phyloP scores from a whole-genome alignment of 2,888 invertebrate species.

The Sceliomorpha sp. region DNA sequence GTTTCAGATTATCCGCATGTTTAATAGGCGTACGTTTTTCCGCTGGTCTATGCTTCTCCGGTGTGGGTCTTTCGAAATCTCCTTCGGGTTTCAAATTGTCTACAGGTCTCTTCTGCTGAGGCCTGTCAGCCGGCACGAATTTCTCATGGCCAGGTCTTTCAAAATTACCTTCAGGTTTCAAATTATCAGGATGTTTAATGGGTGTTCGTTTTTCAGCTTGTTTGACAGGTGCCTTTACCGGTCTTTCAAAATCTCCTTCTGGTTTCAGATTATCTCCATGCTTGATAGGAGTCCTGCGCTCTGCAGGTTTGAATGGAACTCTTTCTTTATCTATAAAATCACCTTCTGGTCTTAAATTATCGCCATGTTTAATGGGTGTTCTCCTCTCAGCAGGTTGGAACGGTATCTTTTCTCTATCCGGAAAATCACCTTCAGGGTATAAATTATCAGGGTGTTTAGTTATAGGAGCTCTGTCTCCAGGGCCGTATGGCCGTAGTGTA shows the following conservation, averaged over 20 bases:
- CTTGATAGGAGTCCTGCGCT: conserved; percentile 50
- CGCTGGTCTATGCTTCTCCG: conserved; percentile 76
- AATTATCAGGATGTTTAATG: conserved; percentile 77
- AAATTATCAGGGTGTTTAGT: conserved; percentile 83
- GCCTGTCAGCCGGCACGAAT: conserved; percentile 78
- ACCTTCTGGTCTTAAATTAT: conserved; percentile 78
- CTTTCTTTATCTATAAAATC: conserved; percentile 70
- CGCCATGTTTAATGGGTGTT: conserved; percentile 59
- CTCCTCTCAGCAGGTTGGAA: conserved; percentile 61
- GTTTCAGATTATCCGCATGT: conserved; percentile 71
- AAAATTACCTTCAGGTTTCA: conserved; percentile 81
- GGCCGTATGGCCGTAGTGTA: conserved; percentile 81
- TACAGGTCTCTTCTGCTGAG: conserved; percentile 62
- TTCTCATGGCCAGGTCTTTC: conserved; percentile 77
- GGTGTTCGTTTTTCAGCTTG: conserved; percentile 78
- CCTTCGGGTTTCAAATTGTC: conserved; percentile 80
- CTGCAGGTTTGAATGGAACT: conserved; percentile 62
- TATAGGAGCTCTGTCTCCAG: conserved; percentile 74
- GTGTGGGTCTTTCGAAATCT: conserved; percentile 80
- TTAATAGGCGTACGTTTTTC: conserved; percentile 72
- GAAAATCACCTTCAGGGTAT: conserved; percentile 82
- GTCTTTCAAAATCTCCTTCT: conserved; percentile 78
- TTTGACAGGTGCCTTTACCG: conserved; percentile 62
- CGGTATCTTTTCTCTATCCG: conserved; percentile 66
- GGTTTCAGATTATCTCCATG: conserved; percentile 76